Conservation (phyloP, 2,797 vertebrate species). For the Phylloscopus collybita region DNA sequence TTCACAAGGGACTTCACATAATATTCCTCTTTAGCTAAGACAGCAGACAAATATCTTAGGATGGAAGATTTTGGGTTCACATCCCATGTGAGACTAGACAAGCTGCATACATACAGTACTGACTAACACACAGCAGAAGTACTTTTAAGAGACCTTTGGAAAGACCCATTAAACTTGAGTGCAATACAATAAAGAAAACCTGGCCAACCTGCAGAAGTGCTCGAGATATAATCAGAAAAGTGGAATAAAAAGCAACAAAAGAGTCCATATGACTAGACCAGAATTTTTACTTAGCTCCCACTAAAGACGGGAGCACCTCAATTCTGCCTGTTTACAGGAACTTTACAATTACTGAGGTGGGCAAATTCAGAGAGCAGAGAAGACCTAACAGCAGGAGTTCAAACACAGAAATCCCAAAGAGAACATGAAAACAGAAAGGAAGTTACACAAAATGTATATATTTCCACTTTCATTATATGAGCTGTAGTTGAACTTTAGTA, state of each 20-base stretch:
- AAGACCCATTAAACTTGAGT: neutral
- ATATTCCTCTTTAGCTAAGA: neutral
- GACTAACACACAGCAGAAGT: neutral
- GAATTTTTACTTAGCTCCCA: neutral
- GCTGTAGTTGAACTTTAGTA: neutral
- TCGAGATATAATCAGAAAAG: neutral
- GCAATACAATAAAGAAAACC: neutral
- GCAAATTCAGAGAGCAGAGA: neutral
- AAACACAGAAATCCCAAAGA: neutral
- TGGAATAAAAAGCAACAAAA: neutral
- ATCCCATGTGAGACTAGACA: neutral
- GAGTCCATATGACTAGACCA: neutral
- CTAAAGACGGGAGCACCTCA: neutral
- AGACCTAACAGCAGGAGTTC: neutral
- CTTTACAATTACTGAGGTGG: neutral
- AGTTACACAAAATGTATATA: neutral
- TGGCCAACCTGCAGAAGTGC: neutral
- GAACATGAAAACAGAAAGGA: neutral
- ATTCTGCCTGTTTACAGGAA: neutral
- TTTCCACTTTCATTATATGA: neutral
- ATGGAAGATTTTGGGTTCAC: neutral
- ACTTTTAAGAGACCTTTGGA: neutral
- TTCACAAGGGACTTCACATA: neutral
- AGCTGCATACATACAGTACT: neutral
- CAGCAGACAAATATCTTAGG: neutral